Conservation (phyloP, 1,140 invertebrate species). For the Aphelinus atriplicis region DNA sequence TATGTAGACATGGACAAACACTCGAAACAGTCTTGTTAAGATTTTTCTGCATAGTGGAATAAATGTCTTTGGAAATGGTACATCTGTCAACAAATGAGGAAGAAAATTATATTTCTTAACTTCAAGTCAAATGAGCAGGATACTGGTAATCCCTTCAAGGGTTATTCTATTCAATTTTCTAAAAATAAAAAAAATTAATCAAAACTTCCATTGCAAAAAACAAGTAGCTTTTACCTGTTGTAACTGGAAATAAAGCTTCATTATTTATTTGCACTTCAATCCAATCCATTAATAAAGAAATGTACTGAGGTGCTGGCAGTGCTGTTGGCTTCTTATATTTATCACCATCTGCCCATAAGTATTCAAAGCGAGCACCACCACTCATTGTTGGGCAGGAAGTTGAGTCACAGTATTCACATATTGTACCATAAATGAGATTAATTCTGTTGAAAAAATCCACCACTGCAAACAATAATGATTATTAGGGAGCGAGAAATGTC, state of each 20-base stretch:
- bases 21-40: conserved; percentile 88
- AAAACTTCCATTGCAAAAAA: background rate
- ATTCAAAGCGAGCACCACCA: conserved; percentile 89
- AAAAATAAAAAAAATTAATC: conserved; percentile 1
- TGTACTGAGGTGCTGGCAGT: conserved; percentile 88
- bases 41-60: conserved; percentile 85
- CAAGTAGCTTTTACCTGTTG: conserved; percentile 69
- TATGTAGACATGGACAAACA: conserved; percentile 97
- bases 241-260: conserved; percentile 85
- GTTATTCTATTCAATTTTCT: too few species aligned
- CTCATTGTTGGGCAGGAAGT: conserved; percentile 91
- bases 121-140: too few species aligned
- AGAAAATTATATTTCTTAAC: conserved; percentile 11
- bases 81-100: conserved; percentile 70
- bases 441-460: conserved; percentile 97
- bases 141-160: too few species aligned
- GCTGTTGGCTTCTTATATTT: conserved; percentile 90
- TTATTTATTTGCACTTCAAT: conserved; percentile 93
- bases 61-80: conserved; percentile 92
- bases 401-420: conserved; percentile 88
- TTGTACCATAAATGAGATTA: conserved; percentile 92
- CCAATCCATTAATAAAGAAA: conserved; percentile 93
- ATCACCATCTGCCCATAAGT: conserved; percentile 91
- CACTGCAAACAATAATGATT: conserved; percentile 70
- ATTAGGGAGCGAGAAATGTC: background rate